Conservation (phyloP, 2,113 vertebrate genomes). For the Bungarus multicinctus region DNA sequence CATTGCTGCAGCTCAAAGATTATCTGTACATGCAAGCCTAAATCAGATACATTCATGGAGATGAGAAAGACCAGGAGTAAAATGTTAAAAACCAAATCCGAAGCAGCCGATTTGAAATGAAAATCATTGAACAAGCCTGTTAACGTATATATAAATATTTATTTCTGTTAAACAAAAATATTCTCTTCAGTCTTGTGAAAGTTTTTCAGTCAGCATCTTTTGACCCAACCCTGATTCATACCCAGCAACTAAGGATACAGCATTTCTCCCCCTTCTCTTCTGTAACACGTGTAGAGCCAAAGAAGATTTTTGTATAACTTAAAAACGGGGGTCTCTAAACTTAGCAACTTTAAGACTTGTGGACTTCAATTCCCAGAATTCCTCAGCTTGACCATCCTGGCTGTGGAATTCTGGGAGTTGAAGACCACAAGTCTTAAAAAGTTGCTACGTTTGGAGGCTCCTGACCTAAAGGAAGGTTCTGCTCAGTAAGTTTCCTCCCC, state of each 20-base stretch:
- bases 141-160: background rate
- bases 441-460: background rate
- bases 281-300: background rate
- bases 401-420: background rate
- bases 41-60: background rate
- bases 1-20: too few species aligned
- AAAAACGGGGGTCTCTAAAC: background rate
- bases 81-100: background rate
- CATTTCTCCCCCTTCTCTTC: background rate
- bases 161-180: background rate
- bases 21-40: accelerated
- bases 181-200: background rate
- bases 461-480: background rate
- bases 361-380: background rate
- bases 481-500: background rate
- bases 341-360: background rate
- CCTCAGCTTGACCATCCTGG: background rate
- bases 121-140: background rate
- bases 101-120: background rate
- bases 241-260: background rate
- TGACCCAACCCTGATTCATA: background rate
- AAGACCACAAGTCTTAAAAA: background rate
- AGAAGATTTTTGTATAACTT: background rate
- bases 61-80: background rate
- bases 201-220: background rate